Conservation (phyloP, 1,140 invertebrate species). For the Atopsyche davidsoni region DNA sequence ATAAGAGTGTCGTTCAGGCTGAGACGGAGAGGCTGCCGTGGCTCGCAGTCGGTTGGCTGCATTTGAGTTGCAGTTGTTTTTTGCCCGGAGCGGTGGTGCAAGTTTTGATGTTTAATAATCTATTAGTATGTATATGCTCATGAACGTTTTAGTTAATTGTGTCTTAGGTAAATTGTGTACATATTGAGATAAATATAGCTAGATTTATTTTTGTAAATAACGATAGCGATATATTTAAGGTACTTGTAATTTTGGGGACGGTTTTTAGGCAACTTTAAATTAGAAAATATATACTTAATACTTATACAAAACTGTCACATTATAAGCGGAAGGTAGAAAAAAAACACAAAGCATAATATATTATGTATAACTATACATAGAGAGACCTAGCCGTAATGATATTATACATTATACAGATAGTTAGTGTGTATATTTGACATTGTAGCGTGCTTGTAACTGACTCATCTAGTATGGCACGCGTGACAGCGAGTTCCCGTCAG, state of each 20-base stretch:
- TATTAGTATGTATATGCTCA: no score
- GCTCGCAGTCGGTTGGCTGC: no score
- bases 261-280: slow-evolving; percentile 28
- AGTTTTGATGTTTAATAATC: no score
- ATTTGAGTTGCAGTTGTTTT: no score
- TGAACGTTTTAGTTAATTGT: slow-evolving; percentile 20
- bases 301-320: slow-evolving; percentile 23
- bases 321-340: slow-evolving; percentile 7
- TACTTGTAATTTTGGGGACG: slow-evolving; percentile 28
- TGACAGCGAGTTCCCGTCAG: no score
- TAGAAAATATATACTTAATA: slow-evolving; percentile 28
- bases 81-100: no score
- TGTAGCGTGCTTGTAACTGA: slow-evolving; percentile 20
- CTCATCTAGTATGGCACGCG: no score
- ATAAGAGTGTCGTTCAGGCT: no score
- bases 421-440: slow-evolving; percentile 18
- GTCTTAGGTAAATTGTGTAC: slow-evolving; percentile 28
- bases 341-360: slow-evolving; percentile 16
- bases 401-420: slow-evolving; percentile 17
- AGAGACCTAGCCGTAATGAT: slow-evolving; percentile 24
- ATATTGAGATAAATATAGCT: slow-evolving; percentile 22
- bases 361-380: slow-evolving; percentile 18
- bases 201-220: slow-evolving; percentile 32
- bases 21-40: no score
- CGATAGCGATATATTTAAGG: slow-evolving; percentile 26